Base-by-base conservation (phyloP, 2,888 invertebrate genomes). In the Cephus pulcher region DNA sequence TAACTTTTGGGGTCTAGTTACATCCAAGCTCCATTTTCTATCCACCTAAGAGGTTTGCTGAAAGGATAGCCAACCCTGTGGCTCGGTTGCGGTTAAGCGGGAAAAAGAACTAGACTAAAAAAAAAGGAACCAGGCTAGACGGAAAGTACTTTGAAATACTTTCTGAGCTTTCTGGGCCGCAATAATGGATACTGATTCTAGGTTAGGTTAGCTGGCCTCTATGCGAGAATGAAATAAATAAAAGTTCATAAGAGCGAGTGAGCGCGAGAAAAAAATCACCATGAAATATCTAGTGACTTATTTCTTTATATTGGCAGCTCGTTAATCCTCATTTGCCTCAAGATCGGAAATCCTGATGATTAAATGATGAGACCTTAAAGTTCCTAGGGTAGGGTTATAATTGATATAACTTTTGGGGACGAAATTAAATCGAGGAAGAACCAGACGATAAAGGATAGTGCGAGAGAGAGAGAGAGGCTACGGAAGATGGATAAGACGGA, bases 391-490 rank as follows among this genome's bases (percentile, higher is more conserved):
- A 56, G 56, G 56, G 23, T 56, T 56, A 23, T 56, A 56, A 56
- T 56, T 56, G 56, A 56, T 56, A 56, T 23, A 56, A 56, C 56
- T 56, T 23, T 56, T 56, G 56, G 56, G 15, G 56, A 23, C 9
- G 56, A 56, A 56, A 56, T 56, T 56, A 34, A n/a, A 69, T 23
- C 23, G 68, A 76, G 35, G 35, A 74, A 40, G 33, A 71, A 74
- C 11, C 15, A 69, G 34, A 33, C 6, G 33, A n/a, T 33, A 70
- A 30, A 56, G 34, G 34, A 34, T 32, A 77, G 35, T 69, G 37
- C 34, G 34, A 32, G 40, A 79, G 56, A 75, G 69, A 75, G 9
- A 35, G 74, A 73, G 76, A 56, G 68, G 12, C 15, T 15, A 37
- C 0, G 37, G 37, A 69, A 23, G 71, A 40, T 69, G 12, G 40